Evolutionary conservation across 2,113 vertebrate species (phyloP).

Genomic region (Petaurus breviceps): DNA sequence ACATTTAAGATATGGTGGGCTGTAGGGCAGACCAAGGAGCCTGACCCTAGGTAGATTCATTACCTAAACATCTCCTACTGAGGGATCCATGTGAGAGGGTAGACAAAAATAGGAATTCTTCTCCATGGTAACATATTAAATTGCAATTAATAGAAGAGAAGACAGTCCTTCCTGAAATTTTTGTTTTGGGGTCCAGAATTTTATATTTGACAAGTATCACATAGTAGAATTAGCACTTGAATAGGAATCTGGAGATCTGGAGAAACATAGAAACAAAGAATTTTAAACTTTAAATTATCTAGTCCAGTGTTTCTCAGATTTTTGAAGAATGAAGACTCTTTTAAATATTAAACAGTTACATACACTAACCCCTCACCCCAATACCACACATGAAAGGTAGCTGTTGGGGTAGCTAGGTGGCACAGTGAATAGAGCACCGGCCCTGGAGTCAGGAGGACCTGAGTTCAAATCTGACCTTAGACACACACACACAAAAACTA

Average conservation of each 20-base stretch:
- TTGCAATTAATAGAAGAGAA: constrained; percentile 16
- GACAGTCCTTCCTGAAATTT: constrained; percentile 1
- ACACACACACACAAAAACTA: too few species aligned
- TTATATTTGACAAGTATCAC: constrained; percentile 30
- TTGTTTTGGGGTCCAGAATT: constrained; percentile 16
- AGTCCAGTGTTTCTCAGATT: background rate
- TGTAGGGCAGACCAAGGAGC: constrained; percentile 19
- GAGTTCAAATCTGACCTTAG: too few species aligned
- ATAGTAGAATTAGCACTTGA: constrained; percentile 12
- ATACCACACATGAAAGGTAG: background rate
- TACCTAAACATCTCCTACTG: background rate
- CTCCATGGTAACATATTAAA: constrained; percentile 41
- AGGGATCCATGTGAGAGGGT: background rate
- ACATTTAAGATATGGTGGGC: constrained; percentile 13
- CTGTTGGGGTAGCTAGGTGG: too few species aligned
- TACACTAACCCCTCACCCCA: background rate
- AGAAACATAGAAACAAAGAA: constrained; percentile 11
- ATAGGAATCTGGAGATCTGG: constrained; percentile 15
- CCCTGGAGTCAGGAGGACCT: too few species aligned
- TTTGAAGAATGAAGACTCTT: background rate
- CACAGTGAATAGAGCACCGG: too few species aligned
- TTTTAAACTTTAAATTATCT: constrained; percentile 31
- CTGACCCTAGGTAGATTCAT: background rate
- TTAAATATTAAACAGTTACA: background rate
- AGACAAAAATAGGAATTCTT: constrained; percentile 39